Evolutionary conservation across 2,888 invertebrate species (phyloP).

Genomic region (Brenthis ino): DNA sequence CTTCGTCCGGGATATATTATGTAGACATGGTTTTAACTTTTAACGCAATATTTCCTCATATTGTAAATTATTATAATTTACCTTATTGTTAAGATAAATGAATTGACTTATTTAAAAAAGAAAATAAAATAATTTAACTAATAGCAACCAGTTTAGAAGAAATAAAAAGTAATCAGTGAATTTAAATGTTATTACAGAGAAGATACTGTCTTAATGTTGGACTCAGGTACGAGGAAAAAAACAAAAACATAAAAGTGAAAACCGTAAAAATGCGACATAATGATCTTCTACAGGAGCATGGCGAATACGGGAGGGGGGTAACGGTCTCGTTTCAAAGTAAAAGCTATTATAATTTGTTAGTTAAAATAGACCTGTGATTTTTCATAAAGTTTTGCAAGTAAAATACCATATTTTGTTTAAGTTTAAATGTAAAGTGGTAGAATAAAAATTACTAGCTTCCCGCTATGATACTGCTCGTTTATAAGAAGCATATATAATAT

Average conservation of each 20-base stretch:
- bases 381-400: slow-evolving; percentile 11
- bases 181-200: slow-evolving; percentile 27
- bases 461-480: too few relatives aligned
- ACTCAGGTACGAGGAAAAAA: slow-evolving; percentile 22
- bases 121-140: slow-evolving; percentile 14
- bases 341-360: slow-evolving; percentile 22
- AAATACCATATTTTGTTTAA: slow-evolving; percentile 11
- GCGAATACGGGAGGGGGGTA: slow-evolving; percentile 12
- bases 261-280: slow-evolving; percentile 36
- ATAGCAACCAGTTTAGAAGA: slow-evolving; percentile 13
- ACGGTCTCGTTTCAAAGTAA: slow-evolving; percentile 26
- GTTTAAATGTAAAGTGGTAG: not conserved
- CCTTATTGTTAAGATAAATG: not conserved
- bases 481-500: too few relatives aligned
- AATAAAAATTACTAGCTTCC: not conserved
- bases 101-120: not conserved
- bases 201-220: slow-evolving; percentile 26
- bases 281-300: slow-evolving; percentile 22
- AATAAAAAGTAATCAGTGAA: slow-evolving; percentile 27
- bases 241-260: slow-evolving; percentile 25
- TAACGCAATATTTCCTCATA: too few relatives aligned
- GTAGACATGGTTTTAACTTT: too few relatives aligned
- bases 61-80: too few relatives aligned
- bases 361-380: slow-evolving; percentile 19
- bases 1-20: too few relatives aligned